These are phyloP conservation scores for Temnothorax longispinosus DNA, from an alignment of 1,140 invertebrate genomes.

Conservation along the genomic window DNA sequence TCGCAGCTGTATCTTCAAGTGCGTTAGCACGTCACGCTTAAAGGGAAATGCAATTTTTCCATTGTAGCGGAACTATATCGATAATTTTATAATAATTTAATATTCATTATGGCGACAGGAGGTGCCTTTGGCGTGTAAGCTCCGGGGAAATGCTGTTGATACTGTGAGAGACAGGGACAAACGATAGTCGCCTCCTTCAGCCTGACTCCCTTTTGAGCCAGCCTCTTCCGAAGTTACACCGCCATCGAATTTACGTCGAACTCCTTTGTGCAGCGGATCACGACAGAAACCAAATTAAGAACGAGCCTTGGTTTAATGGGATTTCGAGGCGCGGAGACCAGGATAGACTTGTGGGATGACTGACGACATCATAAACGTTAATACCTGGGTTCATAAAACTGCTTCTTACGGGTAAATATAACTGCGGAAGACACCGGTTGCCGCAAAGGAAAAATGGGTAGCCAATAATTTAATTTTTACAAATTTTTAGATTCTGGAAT, in stretches of 20 bases:
- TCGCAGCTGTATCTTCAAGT: not conserved
- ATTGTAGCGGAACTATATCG: slow-evolving; percentile 24
- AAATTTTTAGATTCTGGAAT: not conserved
- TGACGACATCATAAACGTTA: slow-evolving; percentile 35
- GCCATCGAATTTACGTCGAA: slow-evolving; percentile 61
- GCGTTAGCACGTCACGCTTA: not conserved
- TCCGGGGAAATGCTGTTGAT: not conserved
- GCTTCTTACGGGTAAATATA: not conserved
- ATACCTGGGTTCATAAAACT: not conserved
- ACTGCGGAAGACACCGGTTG: not conserved
- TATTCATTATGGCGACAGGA: slow-evolving; percentile 40
- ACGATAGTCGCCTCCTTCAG: slow-evolving; percentile 21
- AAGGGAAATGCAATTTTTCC: slow-evolving; percentile 3
- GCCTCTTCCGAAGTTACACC: slow-evolving; percentile 61
- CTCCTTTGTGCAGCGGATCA: slow-evolving; percentile 64
- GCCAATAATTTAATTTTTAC: not conserved
- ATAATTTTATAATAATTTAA: slow-evolving; percentile 68
- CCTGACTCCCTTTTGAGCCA: slow-evolving; percentile 33
- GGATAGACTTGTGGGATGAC: slow-evolving; percentile 24
- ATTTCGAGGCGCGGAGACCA: slow-evolving; percentile 24
- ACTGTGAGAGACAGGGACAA: slow-evolving; percentile 7
- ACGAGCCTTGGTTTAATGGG: slow-evolving; percentile 59
- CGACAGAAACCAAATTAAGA: slow-evolving; percentile 62
- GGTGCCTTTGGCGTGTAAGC: slow-evolving; percentile 16
- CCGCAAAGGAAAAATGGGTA: not conserved